These are phyloP conservation scores for Campopleginae sp. DNA, from an alignment of 2,888 invertebrate species.

Conservation along the genomic window DNA sequence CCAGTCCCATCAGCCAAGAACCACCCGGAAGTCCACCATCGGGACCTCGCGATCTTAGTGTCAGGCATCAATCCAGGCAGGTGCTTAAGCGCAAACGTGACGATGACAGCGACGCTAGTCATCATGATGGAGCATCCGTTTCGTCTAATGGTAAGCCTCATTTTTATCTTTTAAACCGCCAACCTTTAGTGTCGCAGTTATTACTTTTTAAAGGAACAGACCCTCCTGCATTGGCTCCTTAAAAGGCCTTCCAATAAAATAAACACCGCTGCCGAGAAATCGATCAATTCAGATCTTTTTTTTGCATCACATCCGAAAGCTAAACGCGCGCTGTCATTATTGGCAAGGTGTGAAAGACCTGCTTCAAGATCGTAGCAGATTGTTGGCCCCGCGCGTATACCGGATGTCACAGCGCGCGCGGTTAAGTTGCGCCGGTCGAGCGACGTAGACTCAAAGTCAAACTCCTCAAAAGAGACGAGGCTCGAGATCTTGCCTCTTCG, in stretches of 20 bases:
- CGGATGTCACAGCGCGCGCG: constrained; percentile 73
- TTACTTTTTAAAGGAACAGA: not conserved
- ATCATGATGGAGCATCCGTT: constrained; percentile 85
- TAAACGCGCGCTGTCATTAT: constrained; percentile 8
- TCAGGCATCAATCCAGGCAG: constrained; percentile 84
- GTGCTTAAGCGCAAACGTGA: constrained; percentile 87
- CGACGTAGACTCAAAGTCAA: constrained; percentile 40
- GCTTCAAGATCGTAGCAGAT: constrained; percentile 32
- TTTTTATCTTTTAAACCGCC: not conserved
- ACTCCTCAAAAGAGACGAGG: constrained; percentile 23
- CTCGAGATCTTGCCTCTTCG: constrained; percentile 33
- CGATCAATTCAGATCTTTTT: not conserved
- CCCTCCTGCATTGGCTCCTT: not conserved
- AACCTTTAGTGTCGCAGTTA: not conserved
- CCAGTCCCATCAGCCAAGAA: constrained; percentile 79
- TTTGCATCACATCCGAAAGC: not conserved
- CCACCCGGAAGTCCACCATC: constrained; percentile 84
- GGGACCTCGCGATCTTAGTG: constrained; percentile 86
- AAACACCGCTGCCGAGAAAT: not conserved
- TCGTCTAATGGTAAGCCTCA: constrained; percentile 85
- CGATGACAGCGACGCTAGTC: constrained; percentile 85
- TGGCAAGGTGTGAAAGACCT: constrained; percentile 72
- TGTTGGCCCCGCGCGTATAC: constrained; percentile 53
- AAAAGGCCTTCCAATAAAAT: not conserved
- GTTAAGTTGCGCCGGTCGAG: constrained; percentile 23